These are phyloP conservation scores for Diogma glabrata DNA, from an alignment of 2,888 invertebrate species.

Conservation along the genomic window DNA sequence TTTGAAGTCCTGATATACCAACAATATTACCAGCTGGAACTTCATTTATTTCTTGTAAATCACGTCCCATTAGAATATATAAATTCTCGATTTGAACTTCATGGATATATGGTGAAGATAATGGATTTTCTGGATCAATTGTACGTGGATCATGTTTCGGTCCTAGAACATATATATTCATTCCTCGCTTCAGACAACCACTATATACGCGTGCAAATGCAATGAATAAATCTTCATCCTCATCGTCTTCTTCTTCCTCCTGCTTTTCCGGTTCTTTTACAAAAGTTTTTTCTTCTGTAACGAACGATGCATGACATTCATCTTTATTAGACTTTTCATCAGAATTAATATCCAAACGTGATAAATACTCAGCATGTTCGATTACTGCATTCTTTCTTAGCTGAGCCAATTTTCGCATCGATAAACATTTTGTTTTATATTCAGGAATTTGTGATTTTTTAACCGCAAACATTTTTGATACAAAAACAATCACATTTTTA, in stretches of 20 bases:
- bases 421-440: slow-evolving; percentile 66
- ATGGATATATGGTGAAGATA: slow-evolving; percentile 31
- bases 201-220: slow-evolving; percentile 91
- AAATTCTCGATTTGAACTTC: slow-evolving; percentile 52
- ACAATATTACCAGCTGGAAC: slow-evolving; percentile 86
- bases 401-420: slow-evolving; percentile 50
- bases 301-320: too few species aligned
- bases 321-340: background rate
- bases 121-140: slow-evolving; percentile 25
- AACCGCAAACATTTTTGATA: slow-evolving; percentile 70
- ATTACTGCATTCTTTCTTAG: background rate
- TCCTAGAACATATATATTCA: slow-evolving; percentile 69
- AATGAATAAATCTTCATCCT: slow-evolving; percentile 52
- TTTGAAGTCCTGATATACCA: slow-evolving; percentile 78
- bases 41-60: slow-evolving; percentile 64
- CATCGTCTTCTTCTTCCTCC: slow-evolving; percentile 21
- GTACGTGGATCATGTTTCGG: slow-evolving; percentile 77
- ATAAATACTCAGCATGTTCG: slow-evolving; percentile 1
- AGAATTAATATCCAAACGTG: background rate
- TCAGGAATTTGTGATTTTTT: slow-evolving; percentile 64
- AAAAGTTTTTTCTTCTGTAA: too few species aligned
- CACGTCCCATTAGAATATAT: slow-evolving; percentile 88
- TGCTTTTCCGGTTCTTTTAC: too few species aligned
- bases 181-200: slow-evolving; percentile 65
- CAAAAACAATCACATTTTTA: slow-evolving; percentile 44